A percentile compares a stretch with the other conserved stretches of the same genome.
Evolutionary conservation across 2,797 vertebrate species (phyloP).

Genomic region (Poecilia velifera): DNA sequence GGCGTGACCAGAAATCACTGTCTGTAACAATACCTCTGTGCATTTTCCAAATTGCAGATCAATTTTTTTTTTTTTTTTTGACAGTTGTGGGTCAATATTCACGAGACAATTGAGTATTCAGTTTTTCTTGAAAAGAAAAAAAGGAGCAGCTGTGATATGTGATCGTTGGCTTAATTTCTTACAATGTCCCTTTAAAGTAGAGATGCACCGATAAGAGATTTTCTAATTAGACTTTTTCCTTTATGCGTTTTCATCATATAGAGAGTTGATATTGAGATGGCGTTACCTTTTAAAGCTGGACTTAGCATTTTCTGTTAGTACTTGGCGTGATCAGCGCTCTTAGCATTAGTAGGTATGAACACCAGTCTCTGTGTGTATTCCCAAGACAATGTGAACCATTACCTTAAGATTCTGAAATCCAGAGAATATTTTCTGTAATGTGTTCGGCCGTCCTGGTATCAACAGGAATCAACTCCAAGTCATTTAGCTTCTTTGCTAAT

Average conservation of each 20-base stretch:
- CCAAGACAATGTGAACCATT: not conserved
- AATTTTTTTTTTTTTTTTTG: slow-evolving; percentile 19
- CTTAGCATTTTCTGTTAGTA: not conserved
- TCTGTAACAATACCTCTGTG: slow-evolving; percentile 59
- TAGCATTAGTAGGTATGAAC: not conserved
- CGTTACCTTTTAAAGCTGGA: not conserved
- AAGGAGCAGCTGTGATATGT: slow-evolving; percentile 35
- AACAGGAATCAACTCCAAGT: not conserved
- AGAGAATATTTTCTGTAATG: not conserved
- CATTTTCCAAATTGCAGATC: slow-evolving; percentile 65
- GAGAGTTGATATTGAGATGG: not conserved
- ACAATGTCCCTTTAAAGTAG: slow-evolving; percentile 29
- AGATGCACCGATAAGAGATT: not conserved
- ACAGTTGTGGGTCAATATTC: slow-evolving; percentile 17
- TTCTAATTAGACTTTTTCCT: not conserved
- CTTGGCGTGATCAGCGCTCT: not conserved
- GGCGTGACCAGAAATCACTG: slow-evolving; percentile 64
- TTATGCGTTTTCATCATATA: not conserved
- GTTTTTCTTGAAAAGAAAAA: slow-evolving; percentile 20
- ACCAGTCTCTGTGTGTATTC: not conserved
- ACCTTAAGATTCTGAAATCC: not conserved
- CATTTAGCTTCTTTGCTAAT: not conserved
- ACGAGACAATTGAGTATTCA: slow-evolving; percentile 51
- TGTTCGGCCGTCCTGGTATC: not conserved
- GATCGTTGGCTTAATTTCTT: slow-evolving; percentile 37